These are phyloP conservation scores for Hycleus cichorii DNA, from an alignment of 1,140 invertebrate genomes.

Conservation along the genomic window DNA sequence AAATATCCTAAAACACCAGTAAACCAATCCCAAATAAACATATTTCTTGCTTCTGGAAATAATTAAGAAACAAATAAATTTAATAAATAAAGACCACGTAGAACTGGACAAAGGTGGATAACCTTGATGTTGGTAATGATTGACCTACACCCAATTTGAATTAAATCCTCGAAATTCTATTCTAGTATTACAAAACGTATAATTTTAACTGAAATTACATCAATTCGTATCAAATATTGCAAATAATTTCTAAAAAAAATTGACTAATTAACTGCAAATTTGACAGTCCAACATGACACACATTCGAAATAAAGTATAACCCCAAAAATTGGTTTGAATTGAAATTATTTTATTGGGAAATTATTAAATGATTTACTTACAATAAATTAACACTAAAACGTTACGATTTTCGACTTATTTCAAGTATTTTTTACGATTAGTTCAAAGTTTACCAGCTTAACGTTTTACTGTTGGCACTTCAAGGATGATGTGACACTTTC, in stretches of 20 bases:
- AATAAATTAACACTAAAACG: constrained; percentile 1
- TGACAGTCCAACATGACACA: no score
- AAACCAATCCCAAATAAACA: constrained; percentile 99
- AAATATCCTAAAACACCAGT: constrained; percentile 91
- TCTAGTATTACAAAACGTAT: neutral
- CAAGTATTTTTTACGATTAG: constrained; percentile 1
- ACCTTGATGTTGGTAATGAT: neutral
- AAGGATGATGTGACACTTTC: constrained; percentile 11
- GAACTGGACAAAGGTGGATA: neutral
- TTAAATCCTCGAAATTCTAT: neutral
- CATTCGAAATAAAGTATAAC: no score
- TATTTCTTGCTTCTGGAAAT: constrained; percentile 43
- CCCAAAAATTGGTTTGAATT: no score
- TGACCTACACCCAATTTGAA: neutral
- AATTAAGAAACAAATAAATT: constrained; percentile 4
- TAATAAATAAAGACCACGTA: no score
- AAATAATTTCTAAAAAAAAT: no score
- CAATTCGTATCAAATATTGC: no score
- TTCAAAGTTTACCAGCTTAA: constrained; percentile 12
- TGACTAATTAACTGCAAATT: no score
- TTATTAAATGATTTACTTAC: neutral
- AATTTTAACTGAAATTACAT: neutral
- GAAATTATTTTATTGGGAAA: no score
- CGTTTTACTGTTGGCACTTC: constrained; percentile 11
- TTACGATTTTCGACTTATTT: neutral